A percentile compares a stretch with the other conserved stretches of the same genome.
phyloP scores from a whole-genome alignment of 2,888 invertebrate species.

The Ochropleura leucogaster region DNA sequence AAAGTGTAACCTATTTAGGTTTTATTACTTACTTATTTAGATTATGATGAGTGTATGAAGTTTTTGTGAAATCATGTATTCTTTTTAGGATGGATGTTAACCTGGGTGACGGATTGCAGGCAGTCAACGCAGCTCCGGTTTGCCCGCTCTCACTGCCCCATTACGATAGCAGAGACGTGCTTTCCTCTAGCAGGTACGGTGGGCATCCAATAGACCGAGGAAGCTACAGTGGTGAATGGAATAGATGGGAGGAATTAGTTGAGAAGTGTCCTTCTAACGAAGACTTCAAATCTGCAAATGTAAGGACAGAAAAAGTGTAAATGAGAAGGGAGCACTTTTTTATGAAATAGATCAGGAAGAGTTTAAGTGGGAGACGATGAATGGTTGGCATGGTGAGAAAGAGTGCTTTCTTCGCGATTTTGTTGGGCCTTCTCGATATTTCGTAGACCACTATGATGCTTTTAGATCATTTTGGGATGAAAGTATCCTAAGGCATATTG shows the following conservation, averaged over 20 bases:
- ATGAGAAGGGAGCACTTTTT: not conserved
- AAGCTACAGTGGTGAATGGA: not conserved
- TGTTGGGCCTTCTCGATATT: not conserved
- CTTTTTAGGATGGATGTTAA: too few relatives aligned
- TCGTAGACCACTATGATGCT: not conserved
- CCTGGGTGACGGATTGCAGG: too few relatives aligned
- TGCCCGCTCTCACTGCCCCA: too few relatives aligned
- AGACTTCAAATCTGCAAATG: not conserved
- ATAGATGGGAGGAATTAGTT: not conserved
- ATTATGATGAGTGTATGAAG: too few relatives aligned
- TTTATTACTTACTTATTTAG: too few relatives aligned
- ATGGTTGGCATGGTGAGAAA: not conserved
- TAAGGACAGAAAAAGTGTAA: not conserved
- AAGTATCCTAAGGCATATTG: not conserved
- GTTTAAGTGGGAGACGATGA: not conserved
- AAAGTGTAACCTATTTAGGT: too few relatives aligned
- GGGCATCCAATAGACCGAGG: not conserved
- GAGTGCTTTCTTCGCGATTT: not conserved
- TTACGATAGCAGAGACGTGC: not conserved
- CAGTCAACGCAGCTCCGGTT: too few relatives aligned
- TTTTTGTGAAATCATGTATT: too few relatives aligned
- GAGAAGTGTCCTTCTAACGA: not conserved
- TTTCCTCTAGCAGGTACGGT: not conserved
- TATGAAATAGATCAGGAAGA: not conserved
- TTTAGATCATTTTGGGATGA: not conserved